These are phyloP conservation scores for Drusus annulatus DNA, from an alignment of 1,140 invertebrate species.

Conservation along the genomic window DNA sequence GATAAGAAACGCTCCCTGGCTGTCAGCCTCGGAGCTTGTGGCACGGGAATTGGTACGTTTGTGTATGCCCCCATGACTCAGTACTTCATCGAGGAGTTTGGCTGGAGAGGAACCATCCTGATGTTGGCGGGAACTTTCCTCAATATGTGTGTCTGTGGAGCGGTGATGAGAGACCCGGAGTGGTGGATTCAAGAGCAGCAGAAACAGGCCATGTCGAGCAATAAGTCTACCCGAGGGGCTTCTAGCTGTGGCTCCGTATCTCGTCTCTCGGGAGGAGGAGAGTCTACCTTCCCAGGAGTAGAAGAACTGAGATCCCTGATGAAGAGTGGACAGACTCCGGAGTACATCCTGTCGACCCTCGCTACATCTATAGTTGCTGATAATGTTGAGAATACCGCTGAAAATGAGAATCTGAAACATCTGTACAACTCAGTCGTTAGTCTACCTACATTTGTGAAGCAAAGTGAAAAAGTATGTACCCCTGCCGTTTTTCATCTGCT, in stretches of 20 bases:
- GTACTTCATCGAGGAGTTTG: conserved; percentile 82
- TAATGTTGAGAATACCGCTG: conserved; percentile 65
- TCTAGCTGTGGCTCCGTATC: conserved; percentile 70
- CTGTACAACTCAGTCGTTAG: conserved; percentile 77
- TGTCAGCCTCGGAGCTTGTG: conserved; percentile 92
- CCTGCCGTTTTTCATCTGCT: conserved; percentile 10
- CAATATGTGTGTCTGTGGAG: conserved; percentile 91
- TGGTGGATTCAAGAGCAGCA: conserved; percentile 80
- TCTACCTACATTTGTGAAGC: conserved; percentile 81
- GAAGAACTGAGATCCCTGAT: conserved; percentile 79
- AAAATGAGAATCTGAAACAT: conserved; percentile 63
- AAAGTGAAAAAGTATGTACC: conserved; percentile 76
- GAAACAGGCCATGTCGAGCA: conserved; percentile 63
- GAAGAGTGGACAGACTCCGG: conserved; percentile 76
- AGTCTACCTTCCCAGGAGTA: conserved; percentile 74
- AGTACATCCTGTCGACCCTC: conserved; percentile 78
- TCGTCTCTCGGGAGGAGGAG: conserved; percentile 66
- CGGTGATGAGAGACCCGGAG: conserved; percentile 89
- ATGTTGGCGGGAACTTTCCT: conserved; percentile 88
- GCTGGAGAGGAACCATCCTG: conserved; percentile 90
- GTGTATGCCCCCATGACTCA: conserved; percentile 88
- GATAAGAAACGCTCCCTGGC: conserved; percentile 93
- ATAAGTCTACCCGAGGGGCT: conserved; percentile 64
- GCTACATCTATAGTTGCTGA: conserved; percentile 70
- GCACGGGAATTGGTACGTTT: conserved; percentile 89